These are phyloP conservation scores for Ernsta delagoae DNA, from an alignment of 2,888 invertebrate species.

Conservation along the genomic window DNA sequence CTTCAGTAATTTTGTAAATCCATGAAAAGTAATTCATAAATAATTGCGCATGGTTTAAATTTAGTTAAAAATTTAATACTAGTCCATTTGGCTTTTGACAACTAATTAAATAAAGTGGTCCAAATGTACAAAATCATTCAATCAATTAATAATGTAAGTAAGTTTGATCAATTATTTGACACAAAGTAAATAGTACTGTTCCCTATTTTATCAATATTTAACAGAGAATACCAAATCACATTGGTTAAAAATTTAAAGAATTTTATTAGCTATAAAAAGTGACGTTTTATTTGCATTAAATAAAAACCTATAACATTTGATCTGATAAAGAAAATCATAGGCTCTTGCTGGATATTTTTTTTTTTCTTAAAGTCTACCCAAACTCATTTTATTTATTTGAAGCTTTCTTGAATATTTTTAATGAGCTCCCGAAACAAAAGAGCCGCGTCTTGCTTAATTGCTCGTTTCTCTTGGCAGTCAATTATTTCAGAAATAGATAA, in stretches of 20 bases:
- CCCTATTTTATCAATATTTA: not conserved
- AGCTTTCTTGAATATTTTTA: not conserved
- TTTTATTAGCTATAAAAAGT: too few relatives aligned
- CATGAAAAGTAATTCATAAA: too few relatives aligned
- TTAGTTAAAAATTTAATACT: not conserved
- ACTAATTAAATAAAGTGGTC: constrained; percentile 1
- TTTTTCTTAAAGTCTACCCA: not conserved
- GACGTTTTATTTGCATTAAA: too few relatives aligned
- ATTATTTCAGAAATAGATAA: not conserved
- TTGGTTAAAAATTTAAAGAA: too few relatives aligned
- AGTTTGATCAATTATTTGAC: not conserved
- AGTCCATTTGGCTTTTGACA: constrained; percentile 4
- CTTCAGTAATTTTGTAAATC: too few relatives aligned
- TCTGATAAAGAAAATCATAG: too few relatives aligned
- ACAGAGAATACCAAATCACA: not conserved
- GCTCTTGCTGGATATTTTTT: too few relatives aligned
- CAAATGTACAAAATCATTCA: constrained; percentile 6
- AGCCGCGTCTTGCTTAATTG: not conserved
- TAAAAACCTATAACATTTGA: too few relatives aligned
- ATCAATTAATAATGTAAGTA: constrained; percentile 1
- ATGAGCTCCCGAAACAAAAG: constrained; percentile 5
- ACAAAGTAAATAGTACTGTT: not conserved
- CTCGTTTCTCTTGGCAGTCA: not conserved
- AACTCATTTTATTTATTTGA: not conserved
- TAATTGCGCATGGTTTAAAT: not conserved